A percentile compares a stretch with the other conserved stretches of the same genome.
Conservation (phyloP, 2,797 vertebrate species). For the Crocidura indochinensis region DNA sequence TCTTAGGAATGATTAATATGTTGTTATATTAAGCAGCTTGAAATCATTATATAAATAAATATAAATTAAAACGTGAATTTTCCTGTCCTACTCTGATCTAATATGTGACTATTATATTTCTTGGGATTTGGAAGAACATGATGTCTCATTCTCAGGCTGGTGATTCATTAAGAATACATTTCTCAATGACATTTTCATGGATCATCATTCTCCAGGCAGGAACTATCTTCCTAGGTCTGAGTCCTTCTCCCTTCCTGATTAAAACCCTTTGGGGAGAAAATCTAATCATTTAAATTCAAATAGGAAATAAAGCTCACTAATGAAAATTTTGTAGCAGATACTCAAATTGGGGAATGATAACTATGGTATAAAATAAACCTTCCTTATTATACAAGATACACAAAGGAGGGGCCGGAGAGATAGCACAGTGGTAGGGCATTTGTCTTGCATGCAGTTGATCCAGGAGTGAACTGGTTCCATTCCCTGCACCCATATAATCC, state of each 20-base stretch:
- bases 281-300: constrained; percentile 72
- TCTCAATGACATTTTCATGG: constrained; percentile 69
- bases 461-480: too few relatives aligned
- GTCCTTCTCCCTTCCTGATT: constrained; percentile 67
- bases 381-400: constrained; percentile 59
- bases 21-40: constrained; percentile 46
- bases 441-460: too few relatives aligned
- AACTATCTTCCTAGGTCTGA: constrained; percentile 50
- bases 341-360: constrained; percentile 73
- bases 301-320: constrained; percentile 61
- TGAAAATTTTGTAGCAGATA: constrained; percentile 71
- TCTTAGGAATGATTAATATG: constrained; percentile 65
- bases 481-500: too few relatives aligned
- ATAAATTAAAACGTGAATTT: constrained; percentile 62
- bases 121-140: constrained; percentile 61
- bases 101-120: constrained; percentile 48
- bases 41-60: constrained; percentile 73
- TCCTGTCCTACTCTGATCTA: constrained; percentile 21
- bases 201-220: constrained; percentile 65
- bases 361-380: constrained; percentile 69
- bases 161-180: constrained; percentile 78
- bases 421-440: too few relatives aligned
- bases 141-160: constrained; percentile 66
- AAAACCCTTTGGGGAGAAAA: constrained; percentile 69
- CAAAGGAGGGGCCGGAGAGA: background rate